Base-by-base conservation (phyloP, 2,113 vertebrate genomes). In the Murina feae region DNA sequence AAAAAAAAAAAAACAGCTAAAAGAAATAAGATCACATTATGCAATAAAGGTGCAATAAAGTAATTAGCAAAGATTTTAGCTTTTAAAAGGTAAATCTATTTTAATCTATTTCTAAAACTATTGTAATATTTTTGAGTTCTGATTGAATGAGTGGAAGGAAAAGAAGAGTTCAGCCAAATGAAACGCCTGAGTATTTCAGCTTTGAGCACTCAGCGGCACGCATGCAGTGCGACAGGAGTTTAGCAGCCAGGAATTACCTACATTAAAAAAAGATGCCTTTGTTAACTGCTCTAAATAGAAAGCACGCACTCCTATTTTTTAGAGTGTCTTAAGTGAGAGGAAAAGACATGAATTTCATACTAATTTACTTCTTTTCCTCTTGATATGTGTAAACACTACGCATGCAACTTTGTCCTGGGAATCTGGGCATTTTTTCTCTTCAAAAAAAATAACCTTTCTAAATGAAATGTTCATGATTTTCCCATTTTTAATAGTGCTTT, bases 281-380 rank as follows among this genome's bases (percentile, higher is more conserved):
- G 90, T 95, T 95, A 79, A 79, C n/a, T 28, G 82, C 95, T 74
- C 12, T 85, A 96, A 95, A 96, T 93, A 97, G 95, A 97, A 96
- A 86, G 21, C 30, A 78, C 84, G 44, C 87, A 81, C 85, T 96
- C 93, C 84, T 88, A 85, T 85, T 97, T 96, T 92, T 65, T 51
- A 74, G 42, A 6, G 6, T 66, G 51, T 71, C 37, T 63, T 91
- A 91, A 89, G 86, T 86, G 75, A 86, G 78, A 74, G 90, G 95
- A 97, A 96, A 96, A 95, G 86, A 32, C 44, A 65, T 6, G 53
- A 39, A 76, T 66, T 81, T 76, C 80, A 51, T 28, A 23, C 16
- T 65, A 60, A 92, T 63, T 86, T 75, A 72, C 71, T 81, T 86
- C 23, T 80, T 37, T 96, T 97, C 93, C 96, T 90, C 39, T 69